Conservation (phyloP, 2,797 vertebrate species). For the Neoniphon sammara region DNA sequence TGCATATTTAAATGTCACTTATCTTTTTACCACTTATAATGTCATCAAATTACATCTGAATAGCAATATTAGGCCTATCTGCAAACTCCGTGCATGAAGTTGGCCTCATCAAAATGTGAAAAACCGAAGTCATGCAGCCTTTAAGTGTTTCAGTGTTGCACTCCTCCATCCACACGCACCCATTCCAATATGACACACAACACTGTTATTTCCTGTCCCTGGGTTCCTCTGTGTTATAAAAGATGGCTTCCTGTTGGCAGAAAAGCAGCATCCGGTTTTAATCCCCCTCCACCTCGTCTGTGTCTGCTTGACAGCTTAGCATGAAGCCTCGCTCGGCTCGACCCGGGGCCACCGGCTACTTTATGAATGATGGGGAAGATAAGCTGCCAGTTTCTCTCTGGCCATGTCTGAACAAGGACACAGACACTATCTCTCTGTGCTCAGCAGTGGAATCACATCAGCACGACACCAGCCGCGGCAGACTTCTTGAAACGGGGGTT, state of each 20-base stretch:
- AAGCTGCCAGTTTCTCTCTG: conserved; percentile 59
- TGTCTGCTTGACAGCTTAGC: conserved; percentile 42
- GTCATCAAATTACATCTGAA: neutral
- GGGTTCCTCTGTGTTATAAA: conserved; percentile 36
- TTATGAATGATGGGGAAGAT: conserved; percentile 77
- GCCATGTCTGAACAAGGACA: conserved; percentile 56
- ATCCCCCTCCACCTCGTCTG: conserved; percentile 16
- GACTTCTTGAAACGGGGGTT: conserved; percentile 40
- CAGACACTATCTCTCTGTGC: conserved; percentile 55
- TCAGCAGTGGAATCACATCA: conserved; percentile 55
- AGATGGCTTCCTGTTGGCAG: conserved; percentile 59
- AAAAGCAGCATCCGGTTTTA: conserved; percentile 44
- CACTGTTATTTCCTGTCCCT: conserved; percentile 55
- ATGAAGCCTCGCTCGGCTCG: conserved; percentile 27
- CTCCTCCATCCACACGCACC: conserved; percentile 19
- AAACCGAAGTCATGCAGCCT: neutral
- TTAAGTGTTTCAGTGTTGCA: neutral
- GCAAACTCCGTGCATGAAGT: neutral
- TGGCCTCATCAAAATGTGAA: neutral
- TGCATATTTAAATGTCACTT: neutral
- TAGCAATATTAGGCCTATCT: neutral
- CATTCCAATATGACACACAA: conserved; percentile 33
- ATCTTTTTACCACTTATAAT: neutral
- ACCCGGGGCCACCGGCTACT: conserved; percentile 52
- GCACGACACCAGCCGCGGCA: conserved; percentile 20